Conservation (phyloP, 1,140 invertebrate species). For the Drosophila melanica region DNA sequence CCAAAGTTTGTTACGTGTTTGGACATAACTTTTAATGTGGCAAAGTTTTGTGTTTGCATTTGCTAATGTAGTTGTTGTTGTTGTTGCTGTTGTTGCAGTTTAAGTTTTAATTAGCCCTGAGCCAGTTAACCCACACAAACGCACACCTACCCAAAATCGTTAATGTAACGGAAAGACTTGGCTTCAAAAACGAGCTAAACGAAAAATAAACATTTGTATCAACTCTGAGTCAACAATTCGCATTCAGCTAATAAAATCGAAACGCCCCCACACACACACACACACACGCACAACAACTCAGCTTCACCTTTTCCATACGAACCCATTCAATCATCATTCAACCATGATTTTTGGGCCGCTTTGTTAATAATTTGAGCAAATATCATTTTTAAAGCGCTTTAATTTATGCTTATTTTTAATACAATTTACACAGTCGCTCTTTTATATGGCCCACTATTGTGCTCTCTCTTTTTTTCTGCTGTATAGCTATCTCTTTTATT, state of each 20-base stretch:
- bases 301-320: not conserved
- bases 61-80: constrained; percentile 6
- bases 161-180: constrained; percentile 71
- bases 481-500: constrained; percentile 3
- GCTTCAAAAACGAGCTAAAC: constrained; percentile 21
- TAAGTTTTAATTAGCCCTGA: constrained; percentile 78
- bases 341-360: constrained; percentile 6
- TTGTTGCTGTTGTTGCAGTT: not conserved
- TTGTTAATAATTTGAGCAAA: constrained; percentile 66
- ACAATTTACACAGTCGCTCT: constrained; percentile 9
- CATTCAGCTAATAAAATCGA: constrained; percentile 50
- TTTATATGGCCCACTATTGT: not conserved
- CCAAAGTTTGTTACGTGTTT: constrained; percentile 24
- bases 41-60: constrained; percentile 43
- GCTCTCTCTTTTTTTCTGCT: not conserved
- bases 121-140: constrained; percentile 69
- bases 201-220: constrained; percentile 11
- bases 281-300: not conserved
- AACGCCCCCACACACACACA: constrained; percentile 39
- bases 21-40: constrained; percentile 46
- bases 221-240: constrained; percentile 31
- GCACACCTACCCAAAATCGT: constrained; percentile 24
- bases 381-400: constrained; percentile 55
- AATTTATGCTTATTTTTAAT: constrained; percentile 58
- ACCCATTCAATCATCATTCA: constrained; percentile 6